phyloP scores from a whole-genome alignment of 2,113 vertebrate species.

The Bos javanicus region DNA sequence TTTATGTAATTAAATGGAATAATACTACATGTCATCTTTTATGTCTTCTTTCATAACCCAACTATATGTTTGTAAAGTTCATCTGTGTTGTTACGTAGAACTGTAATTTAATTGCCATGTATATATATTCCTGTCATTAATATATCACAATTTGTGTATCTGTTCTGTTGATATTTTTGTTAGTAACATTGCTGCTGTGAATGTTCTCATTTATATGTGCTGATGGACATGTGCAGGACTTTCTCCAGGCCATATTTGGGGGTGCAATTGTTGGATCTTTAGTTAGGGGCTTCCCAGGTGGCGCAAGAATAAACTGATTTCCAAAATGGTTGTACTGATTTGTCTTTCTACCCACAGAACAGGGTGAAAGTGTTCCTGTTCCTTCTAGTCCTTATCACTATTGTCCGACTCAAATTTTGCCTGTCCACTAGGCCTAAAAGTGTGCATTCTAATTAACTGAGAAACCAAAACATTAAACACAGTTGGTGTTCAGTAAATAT shows the following conservation, averaged over 20 bases:
- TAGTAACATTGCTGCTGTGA: background rate
- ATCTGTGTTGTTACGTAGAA: background rate
- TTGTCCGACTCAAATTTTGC: slow-evolving; percentile 7
- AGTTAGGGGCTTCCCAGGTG: background rate
- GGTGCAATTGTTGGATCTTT: background rate
- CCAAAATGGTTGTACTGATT: background rate
- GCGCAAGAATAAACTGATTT: background rate
- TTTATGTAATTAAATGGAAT: background rate
- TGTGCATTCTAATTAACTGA: slow-evolving; percentile 17
- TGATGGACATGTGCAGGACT: background rate
- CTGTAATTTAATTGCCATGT: background rate
- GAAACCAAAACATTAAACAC: background rate
- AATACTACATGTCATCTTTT: background rate
- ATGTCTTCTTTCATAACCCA: background rate
- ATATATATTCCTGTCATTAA: background rate
- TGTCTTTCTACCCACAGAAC: background rate
- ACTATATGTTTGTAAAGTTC: background rate
- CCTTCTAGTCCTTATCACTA: background rate
- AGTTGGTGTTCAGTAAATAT: slow-evolving; percentile 22
- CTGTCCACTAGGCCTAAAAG: background rate
- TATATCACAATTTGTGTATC: background rate
- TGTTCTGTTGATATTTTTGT: background rate
- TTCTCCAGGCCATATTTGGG: background rate
- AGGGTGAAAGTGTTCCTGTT: background rate
- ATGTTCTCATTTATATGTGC: background rate